Conservation (phyloP, 2,888 invertebrate genomes). For the Augiades crinisus region DNA sequence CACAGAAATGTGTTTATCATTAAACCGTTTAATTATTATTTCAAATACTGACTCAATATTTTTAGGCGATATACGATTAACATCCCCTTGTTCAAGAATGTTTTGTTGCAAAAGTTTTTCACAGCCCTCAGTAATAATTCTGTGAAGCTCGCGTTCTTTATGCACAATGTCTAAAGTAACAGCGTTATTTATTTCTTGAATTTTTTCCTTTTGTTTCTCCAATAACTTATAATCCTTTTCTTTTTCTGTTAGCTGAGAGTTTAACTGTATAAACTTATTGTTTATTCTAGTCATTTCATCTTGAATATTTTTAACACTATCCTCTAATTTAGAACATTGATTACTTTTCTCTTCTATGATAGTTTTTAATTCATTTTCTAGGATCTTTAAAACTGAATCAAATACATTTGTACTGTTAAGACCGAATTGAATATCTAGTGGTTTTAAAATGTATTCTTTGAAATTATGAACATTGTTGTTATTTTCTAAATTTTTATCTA, state of each 20-base stretch:
- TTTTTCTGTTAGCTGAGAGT: constrained; percentile 48
- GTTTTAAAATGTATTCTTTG: constrained; percentile 50
- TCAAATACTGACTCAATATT: constrained; percentile 50
- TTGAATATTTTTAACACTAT: constrained; percentile 41
- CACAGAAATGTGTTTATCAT: constrained; percentile 26
- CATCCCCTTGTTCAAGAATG: constrained; percentile 40
- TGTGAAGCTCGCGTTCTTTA: constrained; percentile 52
- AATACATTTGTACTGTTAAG: constrained; percentile 46
- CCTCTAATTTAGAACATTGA: constrained; percentile 44
- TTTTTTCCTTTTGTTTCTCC: constrained; percentile 52
- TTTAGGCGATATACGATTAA: constrained; percentile 43
- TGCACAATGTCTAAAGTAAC: constrained; percentile 61
- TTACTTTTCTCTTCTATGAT: constrained; percentile 42
- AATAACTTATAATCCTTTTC: constrained; percentile 57
- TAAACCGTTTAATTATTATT: constrained; percentile 40
- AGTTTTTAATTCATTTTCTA: constrained; percentile 44
- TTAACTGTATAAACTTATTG: constrained; percentile 46
- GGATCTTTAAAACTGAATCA: constrained; percentile 43
- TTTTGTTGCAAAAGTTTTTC: constrained; percentile 46
- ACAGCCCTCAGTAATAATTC: constrained; percentile 45
- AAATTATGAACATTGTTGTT: constrained; percentile 40
- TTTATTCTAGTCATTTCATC: constrained; percentile 46
- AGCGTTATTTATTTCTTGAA: constrained; percentile 60
- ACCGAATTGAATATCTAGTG: constrained; percentile 53
- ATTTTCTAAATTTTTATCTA: constrained; percentile 32